Conservation (phyloP, 2,113 vertebrate species). For the Sitta europaea region DNA sequence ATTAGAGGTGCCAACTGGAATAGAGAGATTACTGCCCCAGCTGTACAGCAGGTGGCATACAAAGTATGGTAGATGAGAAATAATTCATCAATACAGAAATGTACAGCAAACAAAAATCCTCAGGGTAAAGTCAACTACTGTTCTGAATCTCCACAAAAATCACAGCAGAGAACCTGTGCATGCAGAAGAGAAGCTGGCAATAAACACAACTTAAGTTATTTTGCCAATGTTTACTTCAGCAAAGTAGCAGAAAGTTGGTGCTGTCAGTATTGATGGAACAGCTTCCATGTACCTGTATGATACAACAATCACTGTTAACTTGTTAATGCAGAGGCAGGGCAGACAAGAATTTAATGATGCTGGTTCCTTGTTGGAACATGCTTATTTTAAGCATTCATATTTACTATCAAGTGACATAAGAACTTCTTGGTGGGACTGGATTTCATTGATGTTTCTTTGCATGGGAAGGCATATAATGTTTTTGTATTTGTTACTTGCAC, state of each 20-base stretch:
- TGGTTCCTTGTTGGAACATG: background rate
- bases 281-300: background rate
- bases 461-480: background rate
- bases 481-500: background rate
- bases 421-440: background rate
- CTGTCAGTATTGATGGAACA: background rate
- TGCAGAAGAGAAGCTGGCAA: background rate
- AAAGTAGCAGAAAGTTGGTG: background rate
- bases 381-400: background rate
- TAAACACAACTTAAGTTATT: background rate
- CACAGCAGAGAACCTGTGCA: background rate
- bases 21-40: background rate
- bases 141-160: background rate
- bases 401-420: background rate
- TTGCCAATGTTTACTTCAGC: background rate
- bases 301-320: background rate
- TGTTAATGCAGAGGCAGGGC: background rate
- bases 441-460: background rate
- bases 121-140: background rate
- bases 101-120: background rate
- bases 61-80: background rate
- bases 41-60: constrained; percentile 44
- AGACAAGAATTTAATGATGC: background rate
- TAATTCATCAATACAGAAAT: background rate
- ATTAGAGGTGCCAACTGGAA: background rate